Evolutionary conservation across 2,888 invertebrate species (phyloP).

Genomic region (Augiades crinisus): DNA sequence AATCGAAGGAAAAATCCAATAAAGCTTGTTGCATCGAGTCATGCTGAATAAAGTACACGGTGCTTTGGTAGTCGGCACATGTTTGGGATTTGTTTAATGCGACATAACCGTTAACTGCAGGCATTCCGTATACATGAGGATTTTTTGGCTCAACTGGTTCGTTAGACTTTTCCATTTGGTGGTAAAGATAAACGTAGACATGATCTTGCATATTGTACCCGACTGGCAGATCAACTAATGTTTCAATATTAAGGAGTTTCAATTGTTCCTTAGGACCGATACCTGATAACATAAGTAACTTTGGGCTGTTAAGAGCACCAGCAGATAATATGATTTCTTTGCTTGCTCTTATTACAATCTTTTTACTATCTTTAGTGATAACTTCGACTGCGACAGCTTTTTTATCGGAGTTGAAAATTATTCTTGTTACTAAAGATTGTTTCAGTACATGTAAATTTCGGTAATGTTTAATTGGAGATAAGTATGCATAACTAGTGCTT

Average conservation of each 20-base stretch:
- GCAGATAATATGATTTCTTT: conserved; percentile 72
- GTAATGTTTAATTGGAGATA: conserved; percentile 46
- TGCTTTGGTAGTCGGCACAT: too few species aligned
- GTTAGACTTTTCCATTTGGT: too few species aligned
- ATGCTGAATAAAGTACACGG: too few species aligned
- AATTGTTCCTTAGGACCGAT: conserved; percentile 63
- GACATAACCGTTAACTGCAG: too few species aligned
- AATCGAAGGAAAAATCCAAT: too few species aligned
- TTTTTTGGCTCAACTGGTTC: too few species aligned
- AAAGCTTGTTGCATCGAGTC: too few species aligned
- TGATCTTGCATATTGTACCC: conserved; percentile 72
- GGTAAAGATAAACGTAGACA: too few species aligned
- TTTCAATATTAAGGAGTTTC: conserved; percentile 44
- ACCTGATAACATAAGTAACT: conserved; percentile 71
- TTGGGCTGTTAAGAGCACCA: conserved; percentile 67
- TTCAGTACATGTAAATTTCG: conserved; percentile 57
- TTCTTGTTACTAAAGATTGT: conserved; percentile 63
- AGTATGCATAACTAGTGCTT: conserved; percentile 71
- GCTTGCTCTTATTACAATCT: conserved; percentile 42
- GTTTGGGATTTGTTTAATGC: too few species aligned
- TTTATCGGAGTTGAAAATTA: conserved; percentile 68
- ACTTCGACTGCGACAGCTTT: conserved; percentile 65
- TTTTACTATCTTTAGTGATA: conserved; percentile 39
- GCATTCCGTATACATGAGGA: too few species aligned
- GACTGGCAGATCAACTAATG: conserved; percentile 60